Base-by-base conservation (phyloP, 2,113 vertebrate genomes). In the Carassius carassius region DNA sequence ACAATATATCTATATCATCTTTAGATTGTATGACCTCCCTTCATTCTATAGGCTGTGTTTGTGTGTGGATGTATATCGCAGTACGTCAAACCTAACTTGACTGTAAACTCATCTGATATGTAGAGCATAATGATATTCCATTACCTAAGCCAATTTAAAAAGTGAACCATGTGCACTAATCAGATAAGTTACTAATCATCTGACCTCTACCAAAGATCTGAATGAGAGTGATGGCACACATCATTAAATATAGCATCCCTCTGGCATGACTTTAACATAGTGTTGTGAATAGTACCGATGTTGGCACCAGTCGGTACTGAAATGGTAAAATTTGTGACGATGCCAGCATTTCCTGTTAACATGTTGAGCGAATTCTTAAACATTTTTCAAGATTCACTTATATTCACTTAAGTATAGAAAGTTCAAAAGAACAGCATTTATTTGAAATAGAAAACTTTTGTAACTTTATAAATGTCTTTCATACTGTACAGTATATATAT, bases 91-190 rank as follows among this genome's bases (percentile, higher is more conserved):
- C 25, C n/a, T 76, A 76, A 78, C 67, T 62, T 67, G 41, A 35
- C 5, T 84, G n/a, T 41, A 35, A 75, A 56, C 23, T 29, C 29
- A 49, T 84, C 75, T 84, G 73, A 84, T 84, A 58, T 25, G 44
- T 51, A 69, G 25, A 78, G 62, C 47, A 56, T 78, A 44, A 70
- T 78, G 44, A 78, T 41, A 84, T 65, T 25, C 21, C 74, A 78
- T 78, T 69, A 78, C 60, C 56, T 78, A 67, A 78, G 83, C n/a
- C 70, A 56, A 79, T 70, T 70, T 70, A 44, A 79, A 81, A 69
- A 81, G n/a, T 81, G 63, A 81, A 25, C 79, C 79, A 65, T 63
- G 78, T 67, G 78, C 78, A 67, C 41, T 19, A 67, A 81, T 65
- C 78, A 67, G 78, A 81, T 81, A 23, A 67, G 35, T 67, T 37